Evolutionary conservation across 2,797 vertebrate genomes (phyloP).

Genomic region (Poeciliopsis paucimaculata): DNA sequence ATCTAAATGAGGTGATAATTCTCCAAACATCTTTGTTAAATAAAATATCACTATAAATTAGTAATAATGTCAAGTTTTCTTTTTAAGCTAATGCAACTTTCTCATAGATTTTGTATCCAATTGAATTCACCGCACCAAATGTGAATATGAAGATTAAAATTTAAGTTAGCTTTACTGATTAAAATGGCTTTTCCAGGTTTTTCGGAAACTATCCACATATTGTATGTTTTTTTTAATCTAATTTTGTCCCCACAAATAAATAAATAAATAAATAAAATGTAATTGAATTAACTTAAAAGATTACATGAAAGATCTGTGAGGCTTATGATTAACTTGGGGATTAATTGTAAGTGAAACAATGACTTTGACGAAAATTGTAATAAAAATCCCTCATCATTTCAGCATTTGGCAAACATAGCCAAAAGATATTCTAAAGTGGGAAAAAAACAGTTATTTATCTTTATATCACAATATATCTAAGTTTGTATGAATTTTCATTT

Average conservation of each 20-base stretch:
- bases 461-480: neutral
- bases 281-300: neutral
- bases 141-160: neutral
- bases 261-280: too few relatives aligned
- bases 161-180: neutral
- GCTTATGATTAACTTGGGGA: neutral
- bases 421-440: neutral
- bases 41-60: neutral
- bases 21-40: neutral
- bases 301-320: neutral
- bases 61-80: neutral
- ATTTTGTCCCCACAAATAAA: neutral
- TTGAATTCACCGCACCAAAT: neutral
- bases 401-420: neutral
- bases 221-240: neutral
- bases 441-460: neutral
- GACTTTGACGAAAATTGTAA: neutral
- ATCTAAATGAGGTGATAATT: conserved; percentile 1
- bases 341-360: neutral
- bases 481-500: neutral
- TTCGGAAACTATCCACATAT: neutral
- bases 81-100: neutral
- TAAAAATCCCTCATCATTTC: neutral
- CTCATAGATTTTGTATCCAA: neutral
- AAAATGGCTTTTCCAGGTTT: neutral